Conservation (phyloP, 2,888 invertebrate genomes). For the Argyra leucocephala region DNA sequence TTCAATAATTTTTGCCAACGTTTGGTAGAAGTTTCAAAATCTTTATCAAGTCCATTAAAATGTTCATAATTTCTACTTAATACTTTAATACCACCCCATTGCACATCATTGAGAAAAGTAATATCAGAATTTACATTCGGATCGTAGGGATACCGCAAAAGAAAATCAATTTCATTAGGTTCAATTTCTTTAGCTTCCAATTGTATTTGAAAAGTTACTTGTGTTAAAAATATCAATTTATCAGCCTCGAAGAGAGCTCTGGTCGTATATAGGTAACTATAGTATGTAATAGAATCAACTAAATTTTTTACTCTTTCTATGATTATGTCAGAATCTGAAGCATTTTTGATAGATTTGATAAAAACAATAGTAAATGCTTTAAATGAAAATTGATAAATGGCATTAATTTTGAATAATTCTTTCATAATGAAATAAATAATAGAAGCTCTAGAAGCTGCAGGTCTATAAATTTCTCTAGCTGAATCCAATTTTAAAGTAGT, state of each 20-base stretch:
- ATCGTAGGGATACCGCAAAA: slow-evolving; percentile 72
- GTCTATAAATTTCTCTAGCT: slow-evolving; percentile 77
- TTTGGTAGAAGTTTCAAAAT: slow-evolving; percentile 82
- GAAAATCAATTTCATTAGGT: slow-evolving; percentile 70
- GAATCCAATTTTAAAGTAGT: slow-evolving; percentile 83
- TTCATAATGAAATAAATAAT: slow-evolving; percentile 88
- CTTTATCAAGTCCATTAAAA: slow-evolving; percentile 76
- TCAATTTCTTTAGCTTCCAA: slow-evolving; percentile 55
- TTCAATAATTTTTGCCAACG: slow-evolving; percentile 90
- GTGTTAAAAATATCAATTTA: slow-evolving; percentile 80
- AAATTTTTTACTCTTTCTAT: slow-evolving; percentile 63
- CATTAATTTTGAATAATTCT: slow-evolving; percentile 84
- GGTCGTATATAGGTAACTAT: slow-evolving; percentile 79
- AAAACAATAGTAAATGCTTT: slow-evolving; percentile 91
- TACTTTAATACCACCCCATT: slow-evolving; percentile 76
- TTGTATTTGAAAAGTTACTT: slow-evolving; percentile 69
- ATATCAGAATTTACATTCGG: slow-evolving; percentile 67
- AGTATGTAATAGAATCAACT: slow-evolving; percentile 78
- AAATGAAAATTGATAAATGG: slow-evolving; percentile 90
- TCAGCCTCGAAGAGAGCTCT: slow-evolving; percentile 85
- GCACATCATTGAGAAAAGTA: slow-evolving; percentile 67
- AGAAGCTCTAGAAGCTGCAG: slow-evolving; percentile 77
- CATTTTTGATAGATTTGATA: slow-evolving; percentile 61
- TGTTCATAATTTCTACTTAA: slow-evolving; percentile 65
- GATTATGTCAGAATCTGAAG: slow-evolving; percentile 60